Base-by-base conservation (phyloP, 2,113 vertebrate genomes). In the Nycticorax nycticorax region DNA sequence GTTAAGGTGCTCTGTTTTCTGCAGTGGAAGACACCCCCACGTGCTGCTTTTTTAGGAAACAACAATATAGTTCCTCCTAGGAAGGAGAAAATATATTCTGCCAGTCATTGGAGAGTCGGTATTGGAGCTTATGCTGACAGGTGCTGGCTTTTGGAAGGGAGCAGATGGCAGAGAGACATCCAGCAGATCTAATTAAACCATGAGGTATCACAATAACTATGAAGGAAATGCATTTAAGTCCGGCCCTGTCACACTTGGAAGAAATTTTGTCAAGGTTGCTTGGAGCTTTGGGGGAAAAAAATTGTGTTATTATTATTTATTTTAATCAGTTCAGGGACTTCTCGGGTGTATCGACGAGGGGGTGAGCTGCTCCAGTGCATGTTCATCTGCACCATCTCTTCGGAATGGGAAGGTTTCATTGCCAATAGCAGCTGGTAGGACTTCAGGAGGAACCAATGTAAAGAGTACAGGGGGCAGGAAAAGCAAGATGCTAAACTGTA, bases 161-260 rank as follows among this genome's bases (percentile, higher is more conserved):
- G 66, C 89, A 96, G 94, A 96, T 94, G 96, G 96, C 74, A 89
- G 62, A 72, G 64, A 96, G 81, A 76, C 73, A 91, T 87, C 91
- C 91, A 95, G 73, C 87, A 91, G 89, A 76, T 94, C 87, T 95
- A 87, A 94, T 95, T 92, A 95, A 95, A 87, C 80, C 28, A 22
- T 15, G 60, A 95, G 37, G 39, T 52, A 87, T 78, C 86, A 87
- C 47, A 78, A 45, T 63, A 94, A 32, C 86, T 78, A 37, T 37
- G 69, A 81, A 89, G 39, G 12, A 91, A 85, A 79, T 56, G 24
- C 72, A 30, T 19, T 74, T 59, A 69, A 83, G 68, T 72, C 43
- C 12, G 3, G 26, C 20, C 19, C 45, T 33, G 35, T 62, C 53
- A 37, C 50, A 92, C 66, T 78, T 72, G 76, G 53, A 94, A 68